phyloP scores from a whole-genome alignment of 2,113 vertebrate species.

The Himantopus leucocephalus region DNA sequence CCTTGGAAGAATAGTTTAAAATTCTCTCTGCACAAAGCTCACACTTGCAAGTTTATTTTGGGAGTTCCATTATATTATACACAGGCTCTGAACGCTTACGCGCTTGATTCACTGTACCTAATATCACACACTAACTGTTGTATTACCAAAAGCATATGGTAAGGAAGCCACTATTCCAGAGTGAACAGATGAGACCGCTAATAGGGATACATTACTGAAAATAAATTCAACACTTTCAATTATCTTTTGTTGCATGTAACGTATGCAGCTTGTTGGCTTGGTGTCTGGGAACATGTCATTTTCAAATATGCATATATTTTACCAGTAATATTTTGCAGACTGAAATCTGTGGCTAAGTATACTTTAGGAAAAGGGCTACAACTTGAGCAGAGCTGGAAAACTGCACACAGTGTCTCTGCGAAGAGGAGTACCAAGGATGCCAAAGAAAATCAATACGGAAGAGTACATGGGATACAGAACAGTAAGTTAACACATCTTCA shows the following conservation, averaged over 20 bases:
- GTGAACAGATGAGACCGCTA: background rate
- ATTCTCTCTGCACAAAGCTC: background rate
- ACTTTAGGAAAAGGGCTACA: conserved; percentile 27
- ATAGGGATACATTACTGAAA: background rate
- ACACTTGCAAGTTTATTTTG: background rate
- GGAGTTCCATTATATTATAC: background rate
- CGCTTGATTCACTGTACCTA: background rate
- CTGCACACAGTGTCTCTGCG: background rate
- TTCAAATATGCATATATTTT: conserved; percentile 30
- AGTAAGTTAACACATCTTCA: background rate
- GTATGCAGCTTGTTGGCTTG: conserved; percentile 23
- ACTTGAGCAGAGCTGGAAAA: background rate
- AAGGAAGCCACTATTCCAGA: background rate
- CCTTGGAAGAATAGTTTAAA: background rate
- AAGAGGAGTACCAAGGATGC: conserved; percentile 8
- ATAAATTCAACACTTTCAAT: background rate
- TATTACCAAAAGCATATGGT: background rate
- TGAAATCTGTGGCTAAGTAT: background rate
- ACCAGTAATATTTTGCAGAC: conserved; percentile 48
- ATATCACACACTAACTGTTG: background rate
- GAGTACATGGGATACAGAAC: background rate
- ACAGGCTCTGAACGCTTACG: background rate
- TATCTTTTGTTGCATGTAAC: conserved; percentile 4
- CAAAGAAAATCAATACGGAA: conserved; percentile 14
- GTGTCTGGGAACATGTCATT: conserved; percentile 41